Conservation (phyloP, 2,797 vertebrate species). For the Jordanella pulchra region DNA sequence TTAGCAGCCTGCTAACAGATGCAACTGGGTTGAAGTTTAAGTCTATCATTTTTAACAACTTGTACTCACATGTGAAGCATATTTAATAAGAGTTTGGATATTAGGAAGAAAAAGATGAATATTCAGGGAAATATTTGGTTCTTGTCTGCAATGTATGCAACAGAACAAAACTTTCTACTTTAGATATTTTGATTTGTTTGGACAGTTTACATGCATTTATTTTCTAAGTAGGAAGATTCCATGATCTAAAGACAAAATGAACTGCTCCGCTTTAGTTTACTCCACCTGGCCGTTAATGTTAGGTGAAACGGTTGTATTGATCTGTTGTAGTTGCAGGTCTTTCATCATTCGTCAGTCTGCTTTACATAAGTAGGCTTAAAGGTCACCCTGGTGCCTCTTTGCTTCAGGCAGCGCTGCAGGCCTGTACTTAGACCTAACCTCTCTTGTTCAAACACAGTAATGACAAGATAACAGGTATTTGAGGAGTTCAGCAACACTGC, state of each 20-base stretch:
- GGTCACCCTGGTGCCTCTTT: conserved; percentile 53
- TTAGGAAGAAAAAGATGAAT: too few relatives aligned
- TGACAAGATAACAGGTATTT: conserved; percentile 60
- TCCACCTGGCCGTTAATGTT: conserved; percentile 27
- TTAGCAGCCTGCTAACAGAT: conserved; percentile 28
- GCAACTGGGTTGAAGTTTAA: conserved; percentile 3
- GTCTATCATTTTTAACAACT: conserved; percentile 5
- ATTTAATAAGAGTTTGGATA: not conserved
- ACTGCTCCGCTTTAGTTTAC: conserved; percentile 10
- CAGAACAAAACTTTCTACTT: not conserved
- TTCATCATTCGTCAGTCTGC: conserved; percentile 72
- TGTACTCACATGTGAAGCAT: not conserved
- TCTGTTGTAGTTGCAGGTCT: conserved; percentile 22
- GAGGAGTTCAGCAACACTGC: conserved; percentile 21
- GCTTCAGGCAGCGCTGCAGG: conserved; percentile 47
- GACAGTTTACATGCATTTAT: not conserved
- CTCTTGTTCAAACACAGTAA: conserved; percentile 62
- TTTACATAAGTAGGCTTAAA: conserved; percentile 45
- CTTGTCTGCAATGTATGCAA: not conserved
- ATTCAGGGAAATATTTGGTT: not conserved
- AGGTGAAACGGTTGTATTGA: conserved; percentile 14
- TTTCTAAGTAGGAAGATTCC: not conserved
- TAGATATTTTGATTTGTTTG: not conserved
- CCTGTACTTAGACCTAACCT: conserved; percentile 70
- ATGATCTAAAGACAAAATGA: not conserved